Conservation (phyloP, 2,113 vertebrate species). For the Stegastes partitus region DNA sequence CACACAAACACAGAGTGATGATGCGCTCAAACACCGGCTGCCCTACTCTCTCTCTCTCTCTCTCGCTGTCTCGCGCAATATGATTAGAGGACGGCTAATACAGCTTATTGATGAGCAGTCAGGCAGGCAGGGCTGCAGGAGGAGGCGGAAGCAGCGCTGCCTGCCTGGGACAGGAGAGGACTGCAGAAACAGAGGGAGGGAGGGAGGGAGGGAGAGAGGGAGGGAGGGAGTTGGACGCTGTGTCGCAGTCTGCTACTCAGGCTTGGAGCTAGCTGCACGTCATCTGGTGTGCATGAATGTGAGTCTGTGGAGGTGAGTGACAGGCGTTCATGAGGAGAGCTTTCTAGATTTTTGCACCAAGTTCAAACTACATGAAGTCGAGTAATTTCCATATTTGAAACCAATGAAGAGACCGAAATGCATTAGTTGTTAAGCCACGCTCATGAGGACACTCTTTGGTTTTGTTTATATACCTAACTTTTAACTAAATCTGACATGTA, state of each 20-base stretch:
- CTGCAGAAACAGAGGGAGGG: conserved; percentile 56
- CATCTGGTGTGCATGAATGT: conserved; percentile 32
- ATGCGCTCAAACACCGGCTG: conserved; percentile 47
- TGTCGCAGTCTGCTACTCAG: conserved; percentile 78
- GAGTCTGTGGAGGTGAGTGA: conserved; percentile 8
- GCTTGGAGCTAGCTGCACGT: conserved; percentile 48
- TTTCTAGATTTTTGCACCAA: conserved; percentile 3
- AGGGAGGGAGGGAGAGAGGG: conserved; percentile 3
- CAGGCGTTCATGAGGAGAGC: neutral
- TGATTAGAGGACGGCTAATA: conserved; percentile 74
- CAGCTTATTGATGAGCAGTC: conserved; percentile 72
- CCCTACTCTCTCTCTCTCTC: conserved; percentile 38
- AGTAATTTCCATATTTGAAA: neutral
- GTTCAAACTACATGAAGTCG: neutral
- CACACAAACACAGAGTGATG: conserved; percentile 37
- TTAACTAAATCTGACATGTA: no score
- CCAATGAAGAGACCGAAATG: neutral
- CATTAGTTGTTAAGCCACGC: neutral
- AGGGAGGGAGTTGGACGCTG: conserved; percentile 51
- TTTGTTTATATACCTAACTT: no score
- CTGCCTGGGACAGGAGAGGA: conserved; percentile 67
- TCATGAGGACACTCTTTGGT: neutral
- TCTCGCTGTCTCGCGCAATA: conserved; percentile 48
- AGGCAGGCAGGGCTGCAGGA: conserved; percentile 56
- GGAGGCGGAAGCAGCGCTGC: conserved; percentile 45